Percentiles rank a stretch among this genome's conserved stretches.
Conservation (phyloP, 2,888 invertebrate species). For the Sepioteuthis lessoniana region DNA sequence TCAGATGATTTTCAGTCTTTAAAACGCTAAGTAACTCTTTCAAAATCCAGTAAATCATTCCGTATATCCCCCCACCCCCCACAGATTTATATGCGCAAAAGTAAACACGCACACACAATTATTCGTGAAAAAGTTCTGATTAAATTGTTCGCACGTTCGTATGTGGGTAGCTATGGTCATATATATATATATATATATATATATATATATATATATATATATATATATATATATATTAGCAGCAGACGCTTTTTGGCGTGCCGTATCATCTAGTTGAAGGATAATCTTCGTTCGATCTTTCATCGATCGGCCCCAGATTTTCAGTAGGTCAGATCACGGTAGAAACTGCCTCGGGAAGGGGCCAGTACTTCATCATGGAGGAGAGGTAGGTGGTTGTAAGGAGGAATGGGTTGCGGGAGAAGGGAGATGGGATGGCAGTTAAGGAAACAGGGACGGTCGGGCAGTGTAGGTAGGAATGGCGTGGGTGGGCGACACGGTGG, state of each 20-base stretch:
- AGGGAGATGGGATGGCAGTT: no score
- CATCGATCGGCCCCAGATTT: neutral
- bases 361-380: neutral
- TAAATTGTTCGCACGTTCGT: neutral
- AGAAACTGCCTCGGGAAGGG: neutral
- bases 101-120: no score
- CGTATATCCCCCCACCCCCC: no score
- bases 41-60: no score
- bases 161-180: no score
- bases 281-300: neutral
- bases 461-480: neutral
- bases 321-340: conserved; percentile 33
- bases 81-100: no score
- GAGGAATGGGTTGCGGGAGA: neutral
- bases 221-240: neutral
- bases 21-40: no score
- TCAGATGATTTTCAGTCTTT: no score
- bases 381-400: neutral
- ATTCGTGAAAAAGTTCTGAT: no score
- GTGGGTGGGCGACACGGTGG: neutral
- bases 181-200: no score
- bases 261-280: neutral
- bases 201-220: neutral
- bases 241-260: neutral
- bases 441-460: no score